A percentile compares a stretch with the other conserved stretches of the same genome.
These are phyloP conservation scores for Lepus timidus DNA, from an alignment of 2,113 vertebrate genomes.

Conservation along the genomic window DNA sequence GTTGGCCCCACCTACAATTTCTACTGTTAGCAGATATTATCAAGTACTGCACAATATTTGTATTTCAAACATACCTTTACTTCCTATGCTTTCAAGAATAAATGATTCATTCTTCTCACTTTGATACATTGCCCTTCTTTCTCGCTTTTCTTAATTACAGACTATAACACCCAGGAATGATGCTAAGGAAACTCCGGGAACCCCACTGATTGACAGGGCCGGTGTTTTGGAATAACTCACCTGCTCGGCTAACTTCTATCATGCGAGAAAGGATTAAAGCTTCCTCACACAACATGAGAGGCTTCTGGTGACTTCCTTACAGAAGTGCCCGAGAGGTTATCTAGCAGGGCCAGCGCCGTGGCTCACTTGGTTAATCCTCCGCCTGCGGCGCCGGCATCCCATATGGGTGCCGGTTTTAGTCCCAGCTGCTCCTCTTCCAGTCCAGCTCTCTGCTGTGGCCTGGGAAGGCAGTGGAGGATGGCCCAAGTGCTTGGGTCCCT, in stretches of 20 bases:
- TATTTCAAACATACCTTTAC: slow-evolving; percentile 21
- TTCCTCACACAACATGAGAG: slow-evolving; percentile 21
- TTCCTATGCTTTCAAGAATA: slow-evolving; percentile 25
- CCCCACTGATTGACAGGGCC: neutral
- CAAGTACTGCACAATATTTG: slow-evolving; percentile 18
- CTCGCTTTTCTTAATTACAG: slow-evolving; percentile 35
- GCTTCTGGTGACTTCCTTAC: too few species aligned
- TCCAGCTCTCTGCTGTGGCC: too few species aligned
- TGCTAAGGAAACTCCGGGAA: neutral
- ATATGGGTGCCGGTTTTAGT: too few species aligned
- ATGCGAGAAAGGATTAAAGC: slow-evolving; percentile 11
- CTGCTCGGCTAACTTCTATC: slow-evolving; percentile 47
- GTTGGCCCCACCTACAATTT: neutral
- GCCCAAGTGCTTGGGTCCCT: too few species aligned
- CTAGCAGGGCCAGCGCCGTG: neutral
- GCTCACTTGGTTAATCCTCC: too few species aligned
- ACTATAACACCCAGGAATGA: neutral
- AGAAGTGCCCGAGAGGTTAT: neutral
- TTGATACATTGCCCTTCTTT: neutral
- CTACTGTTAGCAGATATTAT: neutral
- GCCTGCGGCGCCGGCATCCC: too few species aligned
- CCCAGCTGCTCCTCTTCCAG: too few species aligned
- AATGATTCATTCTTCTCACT: slow-evolving; percentile 36
- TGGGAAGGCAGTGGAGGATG: too few species aligned
- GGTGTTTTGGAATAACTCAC: slow-evolving; percentile 53